Evolutionary conservation across 2,888 invertebrate genomes (phyloP), one percentile per base, ranked within the genome.

Genomic region (Xestia xanthographa): DNA sequence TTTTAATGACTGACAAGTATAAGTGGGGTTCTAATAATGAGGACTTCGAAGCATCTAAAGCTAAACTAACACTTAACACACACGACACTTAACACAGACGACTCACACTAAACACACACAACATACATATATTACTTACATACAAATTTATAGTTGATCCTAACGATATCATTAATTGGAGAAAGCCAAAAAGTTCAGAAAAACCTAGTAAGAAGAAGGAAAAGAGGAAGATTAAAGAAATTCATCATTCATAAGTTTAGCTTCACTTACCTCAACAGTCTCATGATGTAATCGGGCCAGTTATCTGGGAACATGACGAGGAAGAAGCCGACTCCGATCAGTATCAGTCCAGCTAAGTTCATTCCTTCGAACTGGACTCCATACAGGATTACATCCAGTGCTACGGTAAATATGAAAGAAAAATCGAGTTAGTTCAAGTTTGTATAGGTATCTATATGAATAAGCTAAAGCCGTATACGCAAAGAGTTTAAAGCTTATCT

Each of bases 221-320:
- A 63, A 41, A 63, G 63, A 41, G 8, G 41, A 63, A 63, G 63
- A 41, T 63, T 9, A 34, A 62, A 63, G 63, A 41, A 41, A 60
- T n/a, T 45, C 14, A 22, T 11, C 20, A 34, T 78, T 62, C 20
- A 26, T 41, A 38, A 63, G 41, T 63, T 41, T n/a, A 62, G 26
- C 0, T 22, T 34, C 53, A 74, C 88, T 84, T 97, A 99, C 98
- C 99, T 98, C 89, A 99, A 97, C 80, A 99, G 97, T 88, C 98
- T 97, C 91, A 98, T 99, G 94, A 99, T 98, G 94, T 99, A 99
- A 93, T 99, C 98, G 0, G 99, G 99, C 99, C 99, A 99, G 96
- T 99, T 99, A 94, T 99, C 98, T 0, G 99, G 99, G 89, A 99
- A 98, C 98, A 99, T 98, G 82, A 99, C 99, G 73, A 99, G 97